Evolutionary conservation across 92 coral and sea anemone genomes (phyloP).

Genomic region (Actinernus sp.): DNA sequence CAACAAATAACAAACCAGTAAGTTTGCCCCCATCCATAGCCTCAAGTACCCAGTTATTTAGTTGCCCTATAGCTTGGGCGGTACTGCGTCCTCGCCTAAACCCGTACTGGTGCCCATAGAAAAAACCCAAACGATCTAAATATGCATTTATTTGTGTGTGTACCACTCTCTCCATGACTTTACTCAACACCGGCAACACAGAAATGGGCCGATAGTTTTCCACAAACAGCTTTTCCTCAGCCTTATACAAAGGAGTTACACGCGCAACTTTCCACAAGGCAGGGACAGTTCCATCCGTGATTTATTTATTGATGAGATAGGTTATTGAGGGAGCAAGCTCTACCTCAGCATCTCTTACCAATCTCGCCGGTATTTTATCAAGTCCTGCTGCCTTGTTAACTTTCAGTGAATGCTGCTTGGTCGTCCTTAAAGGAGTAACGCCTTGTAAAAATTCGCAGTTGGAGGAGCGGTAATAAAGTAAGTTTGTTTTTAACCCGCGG

Average conservation of each 20-base stretch:
- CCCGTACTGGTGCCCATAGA: slow-evolving; percentile 31
- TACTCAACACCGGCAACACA: slow-evolving; percentile 17
- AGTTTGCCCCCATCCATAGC: slow-evolving; percentile 38
- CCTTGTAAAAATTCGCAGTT: too few species aligned
- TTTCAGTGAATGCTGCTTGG: too few species aligned
- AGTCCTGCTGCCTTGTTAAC: slow-evolving; percentile 14
- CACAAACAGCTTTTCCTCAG: slow-evolving; percentile 43
- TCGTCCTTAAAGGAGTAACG: too few species aligned
- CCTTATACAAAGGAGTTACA: slow-evolving; percentile 51
- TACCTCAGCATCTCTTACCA: slow-evolving; percentile 11
- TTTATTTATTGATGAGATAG: slow-evolving; percentile 37
- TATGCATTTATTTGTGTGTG: slow-evolving; percentile 18
- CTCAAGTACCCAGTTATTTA: slow-evolving; percentile 52
- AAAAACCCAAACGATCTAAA: neutral
- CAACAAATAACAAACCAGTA: slow-evolving; percentile 42
- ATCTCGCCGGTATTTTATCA: slow-evolving; percentile 20
- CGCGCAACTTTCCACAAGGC: slow-evolving; percentile 47
- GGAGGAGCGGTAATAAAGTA: too few species aligned
- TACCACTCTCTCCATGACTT: slow-evolving; percentile 29
- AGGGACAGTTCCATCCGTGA: slow-evolving; percentile 30
- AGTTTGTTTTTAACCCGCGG: too few species aligned
- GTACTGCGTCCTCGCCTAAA: slow-evolving; percentile 48
- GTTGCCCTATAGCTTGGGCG: slow-evolving; percentile 45
- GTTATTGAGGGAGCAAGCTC: slow-evolving; percentile 33
- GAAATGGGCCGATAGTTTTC: slow-evolving; percentile 69